Base-by-base conservation (phyloP, 2,113 vertebrate species). In the Suricata suricatta region DNA sequence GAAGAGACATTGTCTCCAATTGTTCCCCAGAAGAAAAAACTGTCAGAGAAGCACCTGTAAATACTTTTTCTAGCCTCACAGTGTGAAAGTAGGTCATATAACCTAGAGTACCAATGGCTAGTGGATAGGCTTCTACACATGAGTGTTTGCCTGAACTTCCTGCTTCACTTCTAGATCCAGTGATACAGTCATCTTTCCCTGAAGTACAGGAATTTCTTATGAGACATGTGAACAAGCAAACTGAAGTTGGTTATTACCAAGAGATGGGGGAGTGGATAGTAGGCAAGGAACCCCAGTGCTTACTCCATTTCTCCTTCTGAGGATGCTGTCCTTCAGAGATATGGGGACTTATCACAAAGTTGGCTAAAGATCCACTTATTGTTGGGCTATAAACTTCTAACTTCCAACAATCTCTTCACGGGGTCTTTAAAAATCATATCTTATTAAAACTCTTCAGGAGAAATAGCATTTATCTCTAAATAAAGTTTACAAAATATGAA, bases 391-490 rank as follows among this genome's bases (percentile, higher is more conserved):
- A 92, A 89, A 80, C 5, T n/a, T 57, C 33, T 71, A 57, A 83
- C 69, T 69, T 93, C 16, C 74, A 92, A 81, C 13, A 76, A 19
- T 2, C 4, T 86, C 29, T 14, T 60, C n/a, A 79, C 41, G 7
- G 44, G 60, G 50, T 2, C 25, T 95, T 88, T 79, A 50, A 50
- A 96, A 77, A 54, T 0, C 12, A 17, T 57, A 25, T 82, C 31
- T 57, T 76, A 35, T 66, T 44, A 74, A 33, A 95, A 83, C 13
- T 79, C 25, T 90, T 86, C 21, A 63, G 33, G 44, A 27, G 35
- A 91, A 91, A 93, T 27, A 72, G 3, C 7, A 86, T 86, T 72
- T 92, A 13, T 83, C 52, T 79, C 27, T 60, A 66, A 86, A 54
- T 41, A 90, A 54, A 29, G 71, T 41, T 47, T 87, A 35, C 1